Evolutionary conservation across 2,113 vertebrate species (phyloP).

Genomic region (Channa argus): DNA sequence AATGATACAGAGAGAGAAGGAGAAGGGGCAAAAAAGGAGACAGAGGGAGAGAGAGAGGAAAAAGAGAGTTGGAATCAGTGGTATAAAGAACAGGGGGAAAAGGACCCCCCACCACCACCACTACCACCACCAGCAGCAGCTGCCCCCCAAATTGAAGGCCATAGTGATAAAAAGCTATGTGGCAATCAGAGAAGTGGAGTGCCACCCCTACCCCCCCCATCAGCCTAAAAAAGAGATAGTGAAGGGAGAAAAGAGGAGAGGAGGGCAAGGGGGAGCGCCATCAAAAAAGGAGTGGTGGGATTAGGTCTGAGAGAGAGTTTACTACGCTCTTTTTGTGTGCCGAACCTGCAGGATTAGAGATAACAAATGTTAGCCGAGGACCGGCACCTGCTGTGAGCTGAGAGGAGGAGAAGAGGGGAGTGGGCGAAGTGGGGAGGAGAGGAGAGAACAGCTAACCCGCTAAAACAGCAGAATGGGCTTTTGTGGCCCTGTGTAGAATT

Average conservation of each 20-base stretch:
- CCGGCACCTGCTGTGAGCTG: slow-evolving; percentile 80
- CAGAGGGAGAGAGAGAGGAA: slow-evolving; percentile 43
- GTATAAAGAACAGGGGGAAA: slow-evolving; percentile 62
- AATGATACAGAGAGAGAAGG: slow-evolving; percentile 76
- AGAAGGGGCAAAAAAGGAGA: slow-evolving; percentile 56
- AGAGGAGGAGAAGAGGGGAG: slow-evolving; percentile 55
- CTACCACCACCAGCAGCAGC: slow-evolving; percentile 66
- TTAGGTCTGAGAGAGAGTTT: slow-evolving; percentile 84
- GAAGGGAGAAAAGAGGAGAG: slow-evolving; percentile 71
- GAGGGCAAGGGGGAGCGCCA: slow-evolving; percentile 68
- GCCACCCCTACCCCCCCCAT: slow-evolving; percentile 59
- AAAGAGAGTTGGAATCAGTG: slow-evolving; percentile 63
- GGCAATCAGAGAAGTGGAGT: slow-evolving; percentile 80
- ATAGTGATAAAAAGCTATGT: slow-evolving; percentile 78
- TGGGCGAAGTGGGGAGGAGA: slow-evolving; percentile 39
- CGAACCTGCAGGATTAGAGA: slow-evolving; percentile 86
- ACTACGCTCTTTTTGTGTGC: slow-evolving; percentile 81
- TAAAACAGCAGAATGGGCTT: slow-evolving; percentile 78
- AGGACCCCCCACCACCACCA: slow-evolving; percentile 53
- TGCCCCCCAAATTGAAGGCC: slow-evolving; percentile 75
- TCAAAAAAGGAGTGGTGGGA: slow-evolving; percentile 80
- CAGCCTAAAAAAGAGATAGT: slow-evolving; percentile 76
- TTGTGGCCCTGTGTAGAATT: slow-evolving; percentile 71
- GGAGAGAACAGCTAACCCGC: slow-evolving; percentile 59
- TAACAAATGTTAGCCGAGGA: slow-evolving; percentile 83